Evolutionary conservation across 2,888 invertebrate genomes (phyloP), one percentile per base, ranked within the genome.

Genomic region (Athripsodes cinereus): DNA sequence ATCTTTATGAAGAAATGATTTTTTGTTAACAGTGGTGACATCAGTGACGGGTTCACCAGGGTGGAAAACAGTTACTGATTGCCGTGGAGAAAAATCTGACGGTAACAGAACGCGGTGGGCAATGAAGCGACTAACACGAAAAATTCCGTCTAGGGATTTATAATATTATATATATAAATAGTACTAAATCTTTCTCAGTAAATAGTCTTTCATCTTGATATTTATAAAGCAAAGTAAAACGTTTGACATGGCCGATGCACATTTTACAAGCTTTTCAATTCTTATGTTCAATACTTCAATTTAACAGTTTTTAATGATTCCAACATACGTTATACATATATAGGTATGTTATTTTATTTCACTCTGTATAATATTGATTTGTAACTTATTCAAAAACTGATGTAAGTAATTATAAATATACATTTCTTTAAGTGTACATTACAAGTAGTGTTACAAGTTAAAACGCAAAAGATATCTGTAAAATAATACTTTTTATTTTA

Each of bases 51-150:
- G 31, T 22, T 18, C 51, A 31, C 13, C 31, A 22, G 51, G n/a
- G 26, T 51, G 51, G 51, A 51, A 51, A 51, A 51, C 22, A 22
- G 22, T 22, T 51, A 22, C 31, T 51, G 51, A 51, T 51, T 51
- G 51, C 51, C 26, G 51, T 22, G 2, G 31, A 31, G 51, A 11
- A 51, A 51, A 51, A 31, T 18, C 51, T 51, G 26, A 48, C 48
- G 48, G 48, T 16, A 21, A 19, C 48, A 48, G 48, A 19, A 20
- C 48, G 48, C 51, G 26, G 31, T 18, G 51, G 51, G 51, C 21
- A 51, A 51, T 51, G 51, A 51, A 51, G 22, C 26, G 51, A 31
- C 21, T 51, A 51, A 51, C 51, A 22, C 51, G 51, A 31, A 18
- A 51, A 31, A 31, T 31, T 22, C 26, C 11, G 18, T 40, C 31